Evolutionary conservation across 2,888 invertebrate genomes (phyloP).

Genomic region (Axea sp.): DNA sequence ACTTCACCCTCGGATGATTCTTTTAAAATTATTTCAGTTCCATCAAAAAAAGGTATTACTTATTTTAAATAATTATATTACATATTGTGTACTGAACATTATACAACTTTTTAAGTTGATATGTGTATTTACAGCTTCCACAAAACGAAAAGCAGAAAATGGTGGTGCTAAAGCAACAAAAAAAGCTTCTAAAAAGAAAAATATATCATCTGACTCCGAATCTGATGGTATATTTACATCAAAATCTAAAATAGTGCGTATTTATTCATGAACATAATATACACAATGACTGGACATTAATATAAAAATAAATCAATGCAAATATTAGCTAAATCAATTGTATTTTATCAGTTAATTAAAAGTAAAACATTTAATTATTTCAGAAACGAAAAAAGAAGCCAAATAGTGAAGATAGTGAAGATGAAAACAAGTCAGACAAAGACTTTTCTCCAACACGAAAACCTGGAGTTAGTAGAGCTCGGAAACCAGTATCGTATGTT

Average conservation of each 20-base stretch:
- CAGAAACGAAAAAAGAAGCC: constrained; percentile 53
- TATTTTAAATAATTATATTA: too few species aligned
- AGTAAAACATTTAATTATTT: neutral
- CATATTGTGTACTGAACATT: too few species aligned
- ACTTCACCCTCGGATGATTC: constrained; percentile 37
- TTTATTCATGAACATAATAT: neutral
- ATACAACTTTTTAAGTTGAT: neutral
- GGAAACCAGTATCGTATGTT: constrained; percentile 43
- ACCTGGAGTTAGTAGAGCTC: constrained; percentile 20
- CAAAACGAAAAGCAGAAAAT: constrained; percentile 71
- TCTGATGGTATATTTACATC: constrained; percentile 70
- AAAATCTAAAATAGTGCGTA: constrained; percentile 69
- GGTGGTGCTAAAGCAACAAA: constrained; percentile 68
- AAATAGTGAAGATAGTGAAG: constrained; percentile 32
- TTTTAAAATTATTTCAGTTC: constrained; percentile 29
- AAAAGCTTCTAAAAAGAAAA: constrained; percentile 70
- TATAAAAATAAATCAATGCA: neutral
- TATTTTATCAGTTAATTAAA: too few species aligned
- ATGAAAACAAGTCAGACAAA: too few species aligned
- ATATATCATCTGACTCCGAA: constrained; percentile 73
- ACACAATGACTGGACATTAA: neutral
- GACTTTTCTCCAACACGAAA: constrained; percentile 38
- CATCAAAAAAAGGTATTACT: constrained; percentile 64
- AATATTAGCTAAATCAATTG: too few species aligned
- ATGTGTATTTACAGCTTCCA: constrained; percentile 32